Evolutionary conservation across 2,113 vertebrate species (phyloP).

Genomic region (Odontophorus gujanensis): DNA sequence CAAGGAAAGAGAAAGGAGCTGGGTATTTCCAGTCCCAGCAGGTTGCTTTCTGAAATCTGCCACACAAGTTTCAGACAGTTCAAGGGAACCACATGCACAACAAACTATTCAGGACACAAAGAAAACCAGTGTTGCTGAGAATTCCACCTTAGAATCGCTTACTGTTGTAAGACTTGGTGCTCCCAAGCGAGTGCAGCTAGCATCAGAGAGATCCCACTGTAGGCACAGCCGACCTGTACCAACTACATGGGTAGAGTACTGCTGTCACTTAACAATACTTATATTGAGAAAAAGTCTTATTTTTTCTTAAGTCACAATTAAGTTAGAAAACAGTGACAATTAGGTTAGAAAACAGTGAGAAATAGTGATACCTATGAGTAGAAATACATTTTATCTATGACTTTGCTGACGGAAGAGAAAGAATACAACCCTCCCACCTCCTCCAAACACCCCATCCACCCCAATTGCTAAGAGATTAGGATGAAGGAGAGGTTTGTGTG

Average conservation of each 20-base stretch:
- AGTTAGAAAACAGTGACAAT: neutral
- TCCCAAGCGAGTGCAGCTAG: neutral
- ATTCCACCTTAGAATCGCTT: neutral
- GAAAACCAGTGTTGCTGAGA: neutral
- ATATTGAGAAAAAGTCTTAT: neutral
- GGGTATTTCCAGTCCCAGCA: neutral
- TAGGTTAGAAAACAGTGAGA: neutral
- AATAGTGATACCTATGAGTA: neutral
- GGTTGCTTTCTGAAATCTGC: accelerated
- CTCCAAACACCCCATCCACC: too few relatives aligned
- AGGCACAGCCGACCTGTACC: neutral
- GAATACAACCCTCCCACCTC: neutral
- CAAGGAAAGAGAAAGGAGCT: neutral
- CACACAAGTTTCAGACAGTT: accelerated
- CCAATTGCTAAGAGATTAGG: neutral
- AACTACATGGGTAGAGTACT: neutral
- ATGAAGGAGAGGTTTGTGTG: neutral
- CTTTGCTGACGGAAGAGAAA: neutral
- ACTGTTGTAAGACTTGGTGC: neutral
- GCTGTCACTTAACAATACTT: neutral
- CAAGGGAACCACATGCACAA: accelerated
- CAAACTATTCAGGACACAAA: neutral
- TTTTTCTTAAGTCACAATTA: neutral
- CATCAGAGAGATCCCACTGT: neutral
- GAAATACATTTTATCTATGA: neutral